Evolutionary conservation across 2,113 vertebrate species (phyloP), one percentile per base, ranked within the genome.

Genomic region (Aptenodytes forsteri): DNA sequence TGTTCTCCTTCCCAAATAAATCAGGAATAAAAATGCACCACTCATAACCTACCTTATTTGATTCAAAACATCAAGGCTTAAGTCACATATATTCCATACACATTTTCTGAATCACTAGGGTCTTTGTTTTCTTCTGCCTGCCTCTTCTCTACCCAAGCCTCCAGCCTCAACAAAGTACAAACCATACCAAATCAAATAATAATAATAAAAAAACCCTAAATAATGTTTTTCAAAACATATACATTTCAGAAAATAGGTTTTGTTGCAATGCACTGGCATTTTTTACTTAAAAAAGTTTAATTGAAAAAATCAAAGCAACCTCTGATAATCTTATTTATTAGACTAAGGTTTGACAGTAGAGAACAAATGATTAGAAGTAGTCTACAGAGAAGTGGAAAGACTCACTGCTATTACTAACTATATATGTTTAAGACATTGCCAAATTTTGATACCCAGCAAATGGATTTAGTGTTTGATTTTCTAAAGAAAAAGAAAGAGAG

Each of bases 181-280:
- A 77, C 2, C 0, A 9, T 21, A 42, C 14, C 25, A 69, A 58
- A 54, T 27, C 7, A 8, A 46, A 25, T 29, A 23, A 42, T 42
- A 42, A 15, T 2, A 22, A 42, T 7, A 27, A 20, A n/a, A 40
- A 21, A 3, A 5, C 3, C 49, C 1, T 32, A 59, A 2, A 1
- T 15, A 29, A 36, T 23, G 46, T 27, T 77, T 55, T 56, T 46
- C 20, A 27, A 77, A 77, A 36, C 6, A 36, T 3, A 47, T 6
- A 16, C 17, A 47, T 46, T 46, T 85, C 22, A 85, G 42, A 58
- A 61, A 62, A 40, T 5, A 46, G 4, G 1, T 29, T 49, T 61
- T 65, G 6, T 49, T 50, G 21, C 11, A 81, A 36, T 26, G 5
- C 47, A 16, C 4, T 71, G 38, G 4, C 4, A 13, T 18, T 59